Base-by-base conservation (phyloP, 2,797 vertebrate genomes). In the Hypotaenidia philippensis region DNA sequence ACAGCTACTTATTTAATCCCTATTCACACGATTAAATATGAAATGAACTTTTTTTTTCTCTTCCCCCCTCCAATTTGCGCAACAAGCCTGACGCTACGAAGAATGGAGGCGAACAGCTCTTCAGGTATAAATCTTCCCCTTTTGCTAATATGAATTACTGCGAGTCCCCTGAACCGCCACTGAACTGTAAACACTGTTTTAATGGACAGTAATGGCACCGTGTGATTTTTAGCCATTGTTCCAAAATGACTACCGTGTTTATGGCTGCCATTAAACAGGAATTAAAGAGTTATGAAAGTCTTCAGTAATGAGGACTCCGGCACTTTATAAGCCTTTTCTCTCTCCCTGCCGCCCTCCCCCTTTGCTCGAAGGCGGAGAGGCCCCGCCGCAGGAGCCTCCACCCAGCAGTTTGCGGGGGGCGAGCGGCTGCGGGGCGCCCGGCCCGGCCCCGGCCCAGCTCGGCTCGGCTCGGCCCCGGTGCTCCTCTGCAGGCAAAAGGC, bases 131-230 rank as follows among this genome's bases (percentile, higher is more conserved):
- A 97, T 98, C 95, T 97, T 95, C 52, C 56, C 45, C 92, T 97
- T 95, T 92, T 91, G 89, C 93, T 96, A 91, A 91, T 97, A 91
- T 94, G 97, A 98, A 97, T 96, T 97, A 97, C 93, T 92, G 71
- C 36, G 26, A 96, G 90, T 92, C 95, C 92, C 89, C 91, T 97
- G 97, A 97, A 96, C 97, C 94, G 93, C 96, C 97, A 97, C 38
- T 98, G 98, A 98, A 98, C 97, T 97, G 98, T 98, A 98, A 98
- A 98, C 97, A 98, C 91, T 95, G 91, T 96, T 98, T 97, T 98
- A 98, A 98, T 97, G 97, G 97, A 97, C 98, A 98, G 95, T 98
- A 98, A 98, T 98, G 96, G 97, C 96, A 95, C 83, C 80, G 93
- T 93, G 92, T 98, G 98, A 97, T 98, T 98, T 98, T 98, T 97